phyloP scores from a whole-genome alignment of 2,797 vertebrate genomes.

The Gambusia yucatana region DNA sequence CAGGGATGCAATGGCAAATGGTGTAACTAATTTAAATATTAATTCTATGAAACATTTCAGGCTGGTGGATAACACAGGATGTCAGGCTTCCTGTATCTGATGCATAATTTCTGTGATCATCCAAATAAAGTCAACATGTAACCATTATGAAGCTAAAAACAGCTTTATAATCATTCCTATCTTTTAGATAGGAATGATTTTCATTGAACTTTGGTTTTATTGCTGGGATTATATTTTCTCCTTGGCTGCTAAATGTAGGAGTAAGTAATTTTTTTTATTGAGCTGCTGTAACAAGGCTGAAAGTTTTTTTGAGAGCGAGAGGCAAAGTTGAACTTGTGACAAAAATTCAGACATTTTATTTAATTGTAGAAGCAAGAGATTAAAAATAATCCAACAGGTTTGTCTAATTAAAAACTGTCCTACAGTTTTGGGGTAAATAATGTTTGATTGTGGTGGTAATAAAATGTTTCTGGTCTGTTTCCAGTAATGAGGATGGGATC shows the following conservation, averaged over 20 bases:
- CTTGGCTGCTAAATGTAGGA: background rate
- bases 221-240: background rate
- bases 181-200: background rate
- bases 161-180: too few species aligned
- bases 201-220: slow-evolving; percentile 12
- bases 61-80: background rate
- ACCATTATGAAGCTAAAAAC: background rate
- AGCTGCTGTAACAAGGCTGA: background rate
- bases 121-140: background rate
- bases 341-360: background rate
- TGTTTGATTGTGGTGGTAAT: background rate
- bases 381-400: background rate
- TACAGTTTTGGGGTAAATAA: background rate
- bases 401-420: background rate
- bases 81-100: background rate
- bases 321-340: background rate
- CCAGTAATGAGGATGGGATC: background rate
- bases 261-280: background rate
- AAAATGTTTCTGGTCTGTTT: background rate
- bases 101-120: background rate
- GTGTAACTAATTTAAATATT: background rate
- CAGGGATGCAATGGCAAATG: background rate
- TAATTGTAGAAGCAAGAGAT: background rate
- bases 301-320: background rate
- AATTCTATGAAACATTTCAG: background rate